Evolutionary conservation across 2,113 vertebrate genomes (phyloP), one percentile per base, ranked within the genome.

Genomic region (Naja naja): DNA sequence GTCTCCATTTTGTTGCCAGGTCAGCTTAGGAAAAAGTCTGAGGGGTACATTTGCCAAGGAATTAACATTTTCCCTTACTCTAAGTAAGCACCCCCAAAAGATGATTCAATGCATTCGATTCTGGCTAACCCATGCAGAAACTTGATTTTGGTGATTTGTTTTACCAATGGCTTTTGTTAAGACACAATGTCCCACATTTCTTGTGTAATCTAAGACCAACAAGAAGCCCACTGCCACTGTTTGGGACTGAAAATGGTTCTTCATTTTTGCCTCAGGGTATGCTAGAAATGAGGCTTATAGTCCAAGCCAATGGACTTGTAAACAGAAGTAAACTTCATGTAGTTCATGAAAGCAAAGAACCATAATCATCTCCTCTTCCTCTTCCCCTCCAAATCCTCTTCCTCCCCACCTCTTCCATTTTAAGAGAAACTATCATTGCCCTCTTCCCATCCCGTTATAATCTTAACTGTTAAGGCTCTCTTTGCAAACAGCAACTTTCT

Each of bases 11-110:
- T 93, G 64, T 93, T 95, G 90, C 64, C 93, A 81, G 34, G 81
- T 91, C 90, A 91, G 85, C 90, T 89, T 93, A 87, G 85, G 85
- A 27, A 93, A 96, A 91, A 88, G 94, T 88, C 87, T 60, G 58
- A 85, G 45, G 95, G 64, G 92, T 30, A 91, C 27, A 91, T 91
- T 93, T 91, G 92, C 93, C 20, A 88, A 49, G 47, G 88, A 95
- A 54, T 39, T 92, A 93, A 94, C 94, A 93, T 0, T 7, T 81
- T 92, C 49, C 52, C 6, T 93, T 60, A 34, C 27, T 52, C 18
- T 89, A 4, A 93, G 43, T n/a, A 45, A 93, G 30, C 14, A 49
- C 69, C 30, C 58, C 69, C 58, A 3, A 55, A 89, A 53, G 87
- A 90, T 52, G 22, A 47, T 34, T 58, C 69, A 45, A 2, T 30